Evolutionary conservation across 2,888 invertebrate species (phyloP), one percentile per base, ranked within the genome.

Genomic region (Drosophila neonasuta): DNA sequence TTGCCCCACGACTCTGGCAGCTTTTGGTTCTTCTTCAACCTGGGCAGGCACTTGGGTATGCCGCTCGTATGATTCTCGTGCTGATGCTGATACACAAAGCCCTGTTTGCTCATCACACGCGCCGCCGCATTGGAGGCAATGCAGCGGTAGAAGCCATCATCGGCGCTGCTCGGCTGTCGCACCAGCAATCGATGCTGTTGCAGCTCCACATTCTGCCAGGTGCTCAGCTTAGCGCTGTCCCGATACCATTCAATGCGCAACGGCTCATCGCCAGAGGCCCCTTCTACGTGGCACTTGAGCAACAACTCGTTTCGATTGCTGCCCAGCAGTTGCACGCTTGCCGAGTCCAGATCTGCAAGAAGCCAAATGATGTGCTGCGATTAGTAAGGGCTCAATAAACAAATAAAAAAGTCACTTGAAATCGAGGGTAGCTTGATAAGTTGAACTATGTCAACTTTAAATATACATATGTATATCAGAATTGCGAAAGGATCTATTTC

Each of bases 111-210:
- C 82, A 89, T 89, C 30, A 88, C 87, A 0, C 88, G 86, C 0
- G 94, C 95, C 6, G 94, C 95, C 36, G 93, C 93, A 91, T 95
- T 96, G 65, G 92, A 92, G 15, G 94, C 95, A 52, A 92, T 90
- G 88, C 96, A 96, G 24, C 94, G 93, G 90, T 96, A 96, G 60
- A 95, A 93, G 0, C 96, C 96, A 89, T 94, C 95, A 86, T 95
- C 94, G 29, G 75, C 72, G 34, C 49, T 58, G 15, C 77, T 86
- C 4, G 90, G 90, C 70, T 86, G 88, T 24, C 82, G 86, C 56
- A 91, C 87, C n/a, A 89, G 68, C 9, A 91, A 70, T 3, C 87
- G 88, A 74, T 90, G 89, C 62, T 88, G 82, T 29, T 93, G 93
- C 65, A 94, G 91, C 76, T 93, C 92, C 57, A 94, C 90, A 60